Conservation (phyloP, 2,113 vertebrate genomes). For the Tychaedon coryphoeus region DNA sequence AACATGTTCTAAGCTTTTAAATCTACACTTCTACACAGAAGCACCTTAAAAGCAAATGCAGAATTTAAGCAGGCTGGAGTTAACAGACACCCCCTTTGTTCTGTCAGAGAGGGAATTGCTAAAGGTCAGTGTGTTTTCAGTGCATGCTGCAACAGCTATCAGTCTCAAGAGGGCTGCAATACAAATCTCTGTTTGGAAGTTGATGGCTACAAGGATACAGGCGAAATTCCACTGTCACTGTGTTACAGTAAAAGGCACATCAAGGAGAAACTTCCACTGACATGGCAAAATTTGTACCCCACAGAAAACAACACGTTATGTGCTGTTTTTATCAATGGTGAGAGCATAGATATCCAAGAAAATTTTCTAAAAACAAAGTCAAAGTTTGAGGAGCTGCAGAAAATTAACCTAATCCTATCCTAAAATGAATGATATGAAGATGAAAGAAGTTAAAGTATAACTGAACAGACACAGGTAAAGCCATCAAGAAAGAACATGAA, state of each 20-base stretch:
- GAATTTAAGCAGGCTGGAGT: not conserved
- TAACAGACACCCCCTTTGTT: conserved; percentile 5
- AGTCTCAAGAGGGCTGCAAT: not conserved
- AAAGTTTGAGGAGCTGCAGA: not conserved
- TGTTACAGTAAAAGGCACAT: not conserved
- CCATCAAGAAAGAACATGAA: not conserved
- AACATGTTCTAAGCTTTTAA: not conserved
- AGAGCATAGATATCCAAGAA: not conserved
- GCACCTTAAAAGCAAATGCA: not conserved
- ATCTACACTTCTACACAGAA: not conserved
- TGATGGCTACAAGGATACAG: not conserved
- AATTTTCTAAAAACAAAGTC: not conserved
- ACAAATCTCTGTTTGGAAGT: not conserved
- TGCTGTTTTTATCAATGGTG: not conserved
- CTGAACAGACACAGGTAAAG: not conserved
- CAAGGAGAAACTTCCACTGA: not conserved
- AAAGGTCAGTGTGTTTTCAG: not conserved
- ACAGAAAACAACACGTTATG: not conserved
- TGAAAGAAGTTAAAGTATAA: not conserved
- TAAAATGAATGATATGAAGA: not conserved
- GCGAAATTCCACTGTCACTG: not conserved
- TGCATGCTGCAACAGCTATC: not conserved
- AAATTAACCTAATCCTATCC: not conserved
- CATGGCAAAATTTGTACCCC: not conserved
- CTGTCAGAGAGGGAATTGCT: not conserved